Conservation (phyloP, 2,113 vertebrate genomes). For the Indicator maculatus region DNA sequence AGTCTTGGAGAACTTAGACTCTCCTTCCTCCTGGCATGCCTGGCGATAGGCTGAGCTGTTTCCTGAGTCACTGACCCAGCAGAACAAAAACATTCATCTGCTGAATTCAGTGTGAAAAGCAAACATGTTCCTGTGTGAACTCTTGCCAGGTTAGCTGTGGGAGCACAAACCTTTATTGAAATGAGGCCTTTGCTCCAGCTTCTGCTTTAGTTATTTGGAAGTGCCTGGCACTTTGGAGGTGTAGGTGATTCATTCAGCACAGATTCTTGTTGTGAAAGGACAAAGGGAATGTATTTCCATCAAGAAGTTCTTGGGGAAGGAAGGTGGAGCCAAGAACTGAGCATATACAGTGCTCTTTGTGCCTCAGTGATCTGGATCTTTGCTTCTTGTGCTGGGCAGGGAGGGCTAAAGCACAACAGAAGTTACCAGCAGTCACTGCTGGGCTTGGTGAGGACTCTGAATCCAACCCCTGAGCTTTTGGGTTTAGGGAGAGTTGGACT, state of each 20-base stretch:
- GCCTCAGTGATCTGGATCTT: not conserved
- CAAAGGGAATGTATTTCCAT: not conserved
- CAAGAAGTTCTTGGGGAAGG: not conserved
- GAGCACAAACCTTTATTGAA: not conserved
- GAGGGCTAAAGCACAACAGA: not conserved
- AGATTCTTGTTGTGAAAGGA: not conserved
- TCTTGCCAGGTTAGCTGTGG: not conserved
- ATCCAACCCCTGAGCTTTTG: not conserved
- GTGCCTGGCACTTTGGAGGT: not conserved
- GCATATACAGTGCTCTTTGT: not conserved
- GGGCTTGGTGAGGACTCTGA: not conserved
- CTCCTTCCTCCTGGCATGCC: not conserved
- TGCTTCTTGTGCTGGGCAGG: rapidly evolving
- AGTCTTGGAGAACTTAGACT: not conserved
- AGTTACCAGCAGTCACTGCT: not conserved
- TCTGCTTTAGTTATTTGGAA: not conserved
- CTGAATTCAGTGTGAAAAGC: not conserved
- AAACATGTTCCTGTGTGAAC: not conserved
- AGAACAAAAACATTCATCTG: not conserved
- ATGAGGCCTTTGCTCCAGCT: not conserved
- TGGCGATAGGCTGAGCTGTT: not conserved
- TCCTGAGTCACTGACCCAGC: not conserved
- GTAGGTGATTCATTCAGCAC: not conserved
- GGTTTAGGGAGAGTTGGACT: not conserved
- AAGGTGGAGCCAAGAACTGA: not conserved